Evolutionary conservation across 2,888 invertebrate species (phyloP), one percentile per base, ranked within the genome.

Genomic region (Thereva nobilitata): DNA sequence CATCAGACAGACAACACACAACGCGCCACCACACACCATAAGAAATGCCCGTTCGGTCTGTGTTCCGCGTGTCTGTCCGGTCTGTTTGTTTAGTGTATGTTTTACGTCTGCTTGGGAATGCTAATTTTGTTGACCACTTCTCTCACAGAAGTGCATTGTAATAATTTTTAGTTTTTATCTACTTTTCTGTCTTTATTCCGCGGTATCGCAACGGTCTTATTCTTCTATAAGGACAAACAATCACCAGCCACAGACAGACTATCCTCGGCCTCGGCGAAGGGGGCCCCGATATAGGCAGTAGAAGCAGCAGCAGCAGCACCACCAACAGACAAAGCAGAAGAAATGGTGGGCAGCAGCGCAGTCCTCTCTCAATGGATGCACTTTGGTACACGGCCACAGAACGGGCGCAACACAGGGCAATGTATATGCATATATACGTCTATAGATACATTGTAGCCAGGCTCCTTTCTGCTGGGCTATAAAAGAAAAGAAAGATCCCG

Each of bases 151-250:
- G 59, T 37, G 49, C 38, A 47, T 59, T 47, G 49, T 38, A 47
- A 59, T 59, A 59, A 59, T 59, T 59, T 59, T 59, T 38, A 47
- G 38, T 47, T 59, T 59, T 53, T 59, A 47, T 59, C 40, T 59
- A 8, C 59, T 10, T 57, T 44, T 44, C 8, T 55, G 38, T 23
- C 45, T 23, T 23, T 23, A 23, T 34, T 6, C 5, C 40, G 45
- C 49, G 47, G 37, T 59, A 4, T 34, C 35, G 6, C 23, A 38
- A 12, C 8, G 5, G 38, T 59, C 38, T 47, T 45, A 38, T 47
- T 47, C 6, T 9, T 9, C 47, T 37, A 37, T 34, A 59, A 38
- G 4, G 35, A 50, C 4, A 50, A 4, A 49, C 12, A 12, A 52
- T 34, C 5, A 52, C 23, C 50, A 52, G n/a, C 50, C 23, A 52